phyloP scores from a whole-genome alignment of 2,797 vertebrate genomes.

The Mico argentatus region DNA sequence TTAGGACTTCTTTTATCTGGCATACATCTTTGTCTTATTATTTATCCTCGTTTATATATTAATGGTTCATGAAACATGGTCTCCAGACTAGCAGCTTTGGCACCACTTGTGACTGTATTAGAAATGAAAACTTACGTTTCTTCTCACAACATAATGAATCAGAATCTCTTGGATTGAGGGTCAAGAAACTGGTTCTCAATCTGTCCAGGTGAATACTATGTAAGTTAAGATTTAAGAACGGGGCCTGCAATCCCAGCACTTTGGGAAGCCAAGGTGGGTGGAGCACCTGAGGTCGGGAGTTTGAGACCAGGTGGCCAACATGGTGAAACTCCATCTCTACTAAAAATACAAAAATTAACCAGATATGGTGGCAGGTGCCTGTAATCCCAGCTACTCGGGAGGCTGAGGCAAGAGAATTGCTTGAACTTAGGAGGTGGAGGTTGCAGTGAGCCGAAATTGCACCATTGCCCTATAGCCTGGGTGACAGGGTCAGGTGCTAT shows the following conservation, averaged over 20 bases:
- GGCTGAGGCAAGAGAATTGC: no score
- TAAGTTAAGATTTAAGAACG: background rate
- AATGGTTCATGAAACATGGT: background rate
- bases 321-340: no score
- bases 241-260: background rate
- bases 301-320: background rate
- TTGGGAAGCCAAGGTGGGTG: background rate
- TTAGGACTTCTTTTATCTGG: background rate
- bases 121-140: background rate
- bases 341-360: no score
- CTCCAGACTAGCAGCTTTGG: background rate
- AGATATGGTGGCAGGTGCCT: no score
- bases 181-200: background rate
- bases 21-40: background rate
- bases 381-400: no score
- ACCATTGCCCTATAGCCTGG: no score
- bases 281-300: background rate
- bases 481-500: no score
- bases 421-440: background rate
- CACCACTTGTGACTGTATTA: background rate
- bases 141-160: background rate
- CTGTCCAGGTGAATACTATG: background rate
- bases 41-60: background rate
- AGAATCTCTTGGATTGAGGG: background rate
- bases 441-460: background rate